Evolutionary conservation across 2,797 vertebrate species (phyloP), one percentile per base, ranked within the genome.

Genomic region (Aldrovandia affinis): DNA sequence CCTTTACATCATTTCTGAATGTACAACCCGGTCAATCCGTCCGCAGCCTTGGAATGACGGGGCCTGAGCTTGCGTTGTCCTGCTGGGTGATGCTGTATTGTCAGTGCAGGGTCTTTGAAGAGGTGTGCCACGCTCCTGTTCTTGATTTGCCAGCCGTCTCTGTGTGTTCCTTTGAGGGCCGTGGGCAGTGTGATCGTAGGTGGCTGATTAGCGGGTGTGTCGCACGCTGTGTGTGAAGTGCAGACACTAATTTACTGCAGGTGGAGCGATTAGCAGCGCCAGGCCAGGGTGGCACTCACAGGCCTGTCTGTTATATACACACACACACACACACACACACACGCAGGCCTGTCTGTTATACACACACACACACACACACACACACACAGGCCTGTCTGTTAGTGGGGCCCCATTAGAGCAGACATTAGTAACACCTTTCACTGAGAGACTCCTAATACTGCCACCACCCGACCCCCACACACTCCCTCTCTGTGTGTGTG

Each of bases 351-450:
- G 96, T 96, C n/a, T n/a, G n/a, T n/a, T n/a, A n/a, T n/a, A n/a
- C n/a, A n/a, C n/a, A n/a, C n/a, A n/a, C n/a, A n/a, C n/a, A n/a
- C n/a, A n/a, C n/a, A n/a, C n/a, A n/a, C n/a, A n/a, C n/a, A n/a
- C n/a, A n/a, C n/a, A n/a, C n/a, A n/a, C n/a, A n/a, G n/a, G n/a
- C n/a, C n/a, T n/a, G n/a, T n/a, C n/a, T n/a, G n/a, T n/a, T n/a
- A n/a, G n/a, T 96, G 95, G 96, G 95, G 95, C 95, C 95, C 94
- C 94, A 95, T 96, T 95, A 95, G 95, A 96, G 95, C 95, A 96
- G 95, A 94, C 95, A 96, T 96, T 95, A 95, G 95, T 96, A 95
- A 95, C 96, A 96, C 96, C 95, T 96, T 96, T 96, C 96, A 96
- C 96, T 96, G 96, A 96, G 96, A 96, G 95, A 96, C 95, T 20